Evolutionary conservation across 2,888 invertebrate species (phyloP).

Genomic region (Macroteleia sp.): DNA sequence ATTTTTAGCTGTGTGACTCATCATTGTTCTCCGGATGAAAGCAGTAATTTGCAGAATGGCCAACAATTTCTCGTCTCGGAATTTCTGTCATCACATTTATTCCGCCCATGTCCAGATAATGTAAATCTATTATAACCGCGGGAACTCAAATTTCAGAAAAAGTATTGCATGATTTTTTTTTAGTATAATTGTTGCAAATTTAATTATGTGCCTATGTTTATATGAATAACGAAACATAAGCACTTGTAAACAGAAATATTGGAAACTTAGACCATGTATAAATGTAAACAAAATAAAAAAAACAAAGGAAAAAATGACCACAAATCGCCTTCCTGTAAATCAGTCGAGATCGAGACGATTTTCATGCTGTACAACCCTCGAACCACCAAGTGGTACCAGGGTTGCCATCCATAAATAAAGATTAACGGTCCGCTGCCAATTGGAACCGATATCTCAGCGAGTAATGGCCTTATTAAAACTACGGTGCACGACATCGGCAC

Average conservation of each 20-base stretch:
- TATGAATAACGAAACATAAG: too few relatives aligned
- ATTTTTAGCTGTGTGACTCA: constrained; percentile 14
- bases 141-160: too few relatives aligned
- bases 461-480: constrained; percentile 67
- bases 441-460: constrained; percentile 66
- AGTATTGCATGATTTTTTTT: too few relatives aligned
- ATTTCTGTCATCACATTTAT: background rate
- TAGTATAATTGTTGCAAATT: too few relatives aligned
- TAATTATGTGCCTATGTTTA: too few relatives aligned
- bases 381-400: constrained; percentile 36
- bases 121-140: constrained; percentile 42
- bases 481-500: constrained; percentile 34
- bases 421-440: constrained; percentile 71
- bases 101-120: constrained; percentile 16
- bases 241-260: too few relatives aligned
- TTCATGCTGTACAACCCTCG: constrained; percentile 45
- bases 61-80: constrained; percentile 5
- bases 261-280: too few relatives aligned
- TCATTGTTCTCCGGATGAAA: constrained; percentile 11
- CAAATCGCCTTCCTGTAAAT: constrained; percentile 42
- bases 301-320: constrained; percentile 19
- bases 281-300: too few relatives aligned
- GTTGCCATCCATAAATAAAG: constrained; percentile 73
- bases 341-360: constrained; percentile 43
- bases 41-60: constrained; percentile 4